phyloP scores from a whole-genome alignment of 2,113 vertebrate genomes.

The Pluvialis apricaria region DNA sequence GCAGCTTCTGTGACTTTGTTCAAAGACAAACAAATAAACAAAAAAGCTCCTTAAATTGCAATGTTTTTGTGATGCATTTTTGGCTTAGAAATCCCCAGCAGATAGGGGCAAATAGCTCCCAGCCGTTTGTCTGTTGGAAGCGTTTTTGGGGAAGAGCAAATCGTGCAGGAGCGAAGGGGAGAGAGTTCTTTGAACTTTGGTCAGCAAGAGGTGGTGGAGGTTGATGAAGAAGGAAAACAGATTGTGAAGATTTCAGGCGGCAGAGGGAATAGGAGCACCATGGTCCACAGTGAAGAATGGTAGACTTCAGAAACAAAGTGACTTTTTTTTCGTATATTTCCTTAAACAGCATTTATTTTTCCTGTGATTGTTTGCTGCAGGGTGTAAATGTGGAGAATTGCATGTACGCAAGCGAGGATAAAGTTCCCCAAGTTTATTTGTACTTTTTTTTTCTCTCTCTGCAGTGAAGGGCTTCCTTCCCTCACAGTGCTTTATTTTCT shows the following conservation, averaged over 20 bases:
- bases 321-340: not conserved
- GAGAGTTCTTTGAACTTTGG: not conserved
- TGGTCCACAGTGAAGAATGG: not conserved
- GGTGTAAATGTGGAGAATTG: not conserved
- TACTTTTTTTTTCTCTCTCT: not conserved
- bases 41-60: not conserved
- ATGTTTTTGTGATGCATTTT: not conserved
- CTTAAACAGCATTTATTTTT: constrained; percentile 15
- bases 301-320: not conserved
- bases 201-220: not conserved
- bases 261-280: not conserved
- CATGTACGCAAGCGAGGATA: not conserved
- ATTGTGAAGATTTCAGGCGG: not conserved
- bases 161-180: not conserved
- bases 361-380: constrained; percentile 3
- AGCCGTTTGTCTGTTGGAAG: not conserved
- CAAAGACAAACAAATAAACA: not conserved
- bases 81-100: not conserved
- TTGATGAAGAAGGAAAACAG: not conserved
- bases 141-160: not conserved
- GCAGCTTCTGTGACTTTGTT: not conserved
- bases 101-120: not conserved
- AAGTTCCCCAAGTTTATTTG: not conserved
- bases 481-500: not conserved
- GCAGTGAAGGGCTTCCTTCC: not conserved